Evolutionary conservation across 2,113 vertebrate genomes (phyloP).

Genomic region (Cavia aperea): DNA sequence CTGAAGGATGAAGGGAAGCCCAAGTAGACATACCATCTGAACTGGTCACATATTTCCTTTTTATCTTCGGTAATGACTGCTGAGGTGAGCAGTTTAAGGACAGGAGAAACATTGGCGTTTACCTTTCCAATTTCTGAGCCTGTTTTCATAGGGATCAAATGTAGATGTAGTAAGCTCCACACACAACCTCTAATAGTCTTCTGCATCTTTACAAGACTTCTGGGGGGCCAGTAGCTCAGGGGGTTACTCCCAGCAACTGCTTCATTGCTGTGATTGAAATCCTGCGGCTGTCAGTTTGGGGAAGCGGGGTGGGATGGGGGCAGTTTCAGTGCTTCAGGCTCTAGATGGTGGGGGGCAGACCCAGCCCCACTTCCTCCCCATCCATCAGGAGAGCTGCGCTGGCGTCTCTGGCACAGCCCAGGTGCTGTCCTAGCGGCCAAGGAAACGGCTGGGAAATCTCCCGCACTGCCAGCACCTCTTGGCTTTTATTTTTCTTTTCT

Average conservation of each 20-base stretch:
- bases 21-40: constrained; percentile 55
- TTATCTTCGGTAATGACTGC: constrained; percentile 51
- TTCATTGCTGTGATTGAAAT: constrained; percentile 57
- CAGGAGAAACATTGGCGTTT: constrained; percentile 43
- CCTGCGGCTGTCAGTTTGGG: constrained; percentile 34
- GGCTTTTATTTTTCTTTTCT: constrained; percentile 57
- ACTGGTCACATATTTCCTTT: constrained; percentile 64
- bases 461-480: background rate
- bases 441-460: constrained; percentile 18
- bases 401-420: constrained; percentile 32
- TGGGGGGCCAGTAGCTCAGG: constrained; percentile 62
- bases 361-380: background rate
- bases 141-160: constrained; percentile 69
- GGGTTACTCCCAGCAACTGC: background rate
- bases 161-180: constrained; percentile 71
- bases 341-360: background rate
- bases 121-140: constrained; percentile 65
- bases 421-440: constrained; percentile 30
- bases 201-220: constrained; percentile 73
- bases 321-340: background rate
- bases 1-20: constrained; percentile 61
- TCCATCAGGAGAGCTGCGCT: background rate
- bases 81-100: constrained; percentile 9
- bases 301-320: background rate
- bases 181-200: constrained; percentile 57